A percentile compares a stretch with the other conserved stretches of the same genome.
Conservation (phyloP, 2,888 invertebrate species). For the Pyrgus malvae region DNA sequence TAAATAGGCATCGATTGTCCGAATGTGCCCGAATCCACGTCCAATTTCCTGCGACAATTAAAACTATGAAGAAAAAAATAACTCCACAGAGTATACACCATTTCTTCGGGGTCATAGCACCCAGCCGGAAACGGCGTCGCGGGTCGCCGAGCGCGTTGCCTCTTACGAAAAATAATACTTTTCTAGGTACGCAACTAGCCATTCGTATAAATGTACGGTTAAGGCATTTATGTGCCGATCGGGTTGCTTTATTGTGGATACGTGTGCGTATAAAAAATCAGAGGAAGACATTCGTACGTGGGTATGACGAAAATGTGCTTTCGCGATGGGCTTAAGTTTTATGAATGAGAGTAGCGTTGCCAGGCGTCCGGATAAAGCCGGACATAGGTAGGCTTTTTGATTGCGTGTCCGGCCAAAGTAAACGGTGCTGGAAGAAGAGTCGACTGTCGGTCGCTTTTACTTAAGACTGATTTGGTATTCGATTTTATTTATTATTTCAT, state of each 20-base stretch:
- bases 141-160: conserved; percentile 75
- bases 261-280: conserved; percentile 10
- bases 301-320: not conserved
- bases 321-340: not conserved
- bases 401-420: no score
- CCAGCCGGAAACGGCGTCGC: conserved; percentile 74
- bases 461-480: no score
- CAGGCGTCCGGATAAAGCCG: no score
- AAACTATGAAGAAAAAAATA: conserved; percentile 61
- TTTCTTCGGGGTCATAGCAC: conserved; percentile 81
- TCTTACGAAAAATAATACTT: conserved; percentile 77
- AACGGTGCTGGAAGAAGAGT: no score
- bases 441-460: no score
- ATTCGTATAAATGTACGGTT: conserved; percentile 33
- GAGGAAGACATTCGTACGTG: not conserved
- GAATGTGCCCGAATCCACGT: conserved; percentile 50
- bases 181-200: conserved; percentile 36
- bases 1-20: conserved; percentile 60
- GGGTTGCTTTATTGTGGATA: conserved; percentile 26
- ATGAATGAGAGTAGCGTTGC: not conserved
- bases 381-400: no score
- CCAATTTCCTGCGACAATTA: conserved; percentile 77
- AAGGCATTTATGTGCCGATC: conserved; percentile 30
- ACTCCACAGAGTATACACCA: conserved; percentile 57
- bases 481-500: no score